These are phyloP conservation scores for Tetragonula clypearis DNA, from an alignment of 1,140 invertebrate genomes.

Conservation along the genomic window DNA sequence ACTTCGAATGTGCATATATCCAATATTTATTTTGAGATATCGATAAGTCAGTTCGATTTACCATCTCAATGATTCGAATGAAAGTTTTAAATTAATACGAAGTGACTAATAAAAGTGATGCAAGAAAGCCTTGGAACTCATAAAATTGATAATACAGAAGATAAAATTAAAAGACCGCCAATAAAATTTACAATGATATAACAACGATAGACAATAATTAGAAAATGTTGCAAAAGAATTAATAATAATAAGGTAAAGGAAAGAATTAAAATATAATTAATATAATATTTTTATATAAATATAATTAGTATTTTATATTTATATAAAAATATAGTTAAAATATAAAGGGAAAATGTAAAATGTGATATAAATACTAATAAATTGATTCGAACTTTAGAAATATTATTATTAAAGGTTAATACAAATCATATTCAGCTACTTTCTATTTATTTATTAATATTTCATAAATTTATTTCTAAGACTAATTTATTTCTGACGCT, in stretches of 20 bases:
- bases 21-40: slow-evolving; percentile 11
- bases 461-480: background rate
- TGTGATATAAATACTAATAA: background rate
- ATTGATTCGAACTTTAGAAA: background rate
- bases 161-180: background rate
- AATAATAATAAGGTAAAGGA: background rate
- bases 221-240: background rate
- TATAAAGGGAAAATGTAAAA: background rate
- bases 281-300: too few relatives aligned
- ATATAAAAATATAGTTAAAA: background rate
- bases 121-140: background rate
- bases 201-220: background rate
- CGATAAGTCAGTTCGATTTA: background rate
- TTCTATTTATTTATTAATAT: background rate
- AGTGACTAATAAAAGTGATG: background rate
- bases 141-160: background rate
- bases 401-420: background rate
- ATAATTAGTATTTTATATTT: too few relatives aligned
- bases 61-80: background rate
- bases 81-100: background rate
- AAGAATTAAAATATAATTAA: background rate
- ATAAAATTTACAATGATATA: too few relatives aligned
- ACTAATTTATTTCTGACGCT: background rate
- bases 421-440: background rate
- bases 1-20: background rate